Percentiles rank a stretch among this genome's conserved stretches.
Evolutionary conservation across 2,797 vertebrate genomes (phyloP).

Genomic region (Microchirus variegatus): DNA sequence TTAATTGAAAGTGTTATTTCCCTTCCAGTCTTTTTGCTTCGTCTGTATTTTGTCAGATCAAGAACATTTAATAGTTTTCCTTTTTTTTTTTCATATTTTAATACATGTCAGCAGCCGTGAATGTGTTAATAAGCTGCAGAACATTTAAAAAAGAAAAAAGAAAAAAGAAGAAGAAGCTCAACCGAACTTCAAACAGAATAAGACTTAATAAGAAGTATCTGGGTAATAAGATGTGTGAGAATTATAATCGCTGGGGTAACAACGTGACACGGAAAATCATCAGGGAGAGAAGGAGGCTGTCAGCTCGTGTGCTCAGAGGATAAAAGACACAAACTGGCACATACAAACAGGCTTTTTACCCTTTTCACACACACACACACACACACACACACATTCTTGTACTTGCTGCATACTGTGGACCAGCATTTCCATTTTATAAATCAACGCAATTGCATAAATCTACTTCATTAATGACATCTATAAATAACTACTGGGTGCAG

Average conservation of each 20-base stretch:
- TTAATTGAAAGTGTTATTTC: not conserved
- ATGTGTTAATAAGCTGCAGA: conserved; percentile 8
- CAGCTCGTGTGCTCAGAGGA: not conserved
- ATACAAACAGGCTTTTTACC: conserved; percentile 12
- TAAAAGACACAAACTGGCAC: conserved; percentile 13
- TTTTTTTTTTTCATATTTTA: not conserved
- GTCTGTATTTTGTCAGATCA: not conserved
- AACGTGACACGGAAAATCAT: conserved; percentile 26
- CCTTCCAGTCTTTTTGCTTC: not conserved
- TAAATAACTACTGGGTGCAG: too few species aligned
- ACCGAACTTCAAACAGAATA: not conserved
- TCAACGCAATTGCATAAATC: too few species aligned
- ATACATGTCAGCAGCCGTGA: not conserved
- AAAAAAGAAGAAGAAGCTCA: not conserved
- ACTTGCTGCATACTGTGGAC: too few species aligned
- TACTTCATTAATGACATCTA: too few species aligned
- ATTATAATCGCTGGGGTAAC: conserved; percentile 18
- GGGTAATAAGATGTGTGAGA: conserved; percentile 10
- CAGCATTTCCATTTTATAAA: too few species aligned
- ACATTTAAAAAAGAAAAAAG: too few species aligned
- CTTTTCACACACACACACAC: conserved; percentile 19
- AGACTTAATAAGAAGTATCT: conserved; percentile 7
- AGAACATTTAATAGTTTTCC: too few species aligned
- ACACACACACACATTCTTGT: too few species aligned
- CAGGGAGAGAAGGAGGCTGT: conserved; percentile 4